Conservation (phyloP, 2,888 invertebrate genomes). For the Alcis repandata region DNA sequence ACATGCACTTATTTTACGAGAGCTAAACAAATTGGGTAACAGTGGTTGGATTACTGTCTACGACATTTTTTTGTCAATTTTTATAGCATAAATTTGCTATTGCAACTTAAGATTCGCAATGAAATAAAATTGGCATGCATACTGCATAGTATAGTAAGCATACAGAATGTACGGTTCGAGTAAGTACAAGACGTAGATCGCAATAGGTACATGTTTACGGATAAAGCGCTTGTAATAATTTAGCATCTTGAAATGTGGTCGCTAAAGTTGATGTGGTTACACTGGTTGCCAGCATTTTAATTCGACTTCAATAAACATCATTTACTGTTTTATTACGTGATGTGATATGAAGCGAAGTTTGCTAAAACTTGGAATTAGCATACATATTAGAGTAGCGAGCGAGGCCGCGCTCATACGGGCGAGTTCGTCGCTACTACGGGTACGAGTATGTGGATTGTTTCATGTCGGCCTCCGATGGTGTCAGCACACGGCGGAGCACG, state of each 20-base stretch:
- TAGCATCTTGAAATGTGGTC: slow-evolving; percentile 3
- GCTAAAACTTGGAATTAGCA: slow-evolving; percentile 49
- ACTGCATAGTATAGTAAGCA: no score
- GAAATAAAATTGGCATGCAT: no score
- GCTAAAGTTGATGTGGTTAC: slow-evolving; percentile 6
- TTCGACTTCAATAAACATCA: background rate
- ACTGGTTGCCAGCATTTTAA: background rate
- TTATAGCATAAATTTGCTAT: no score
- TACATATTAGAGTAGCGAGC: slow-evolving; percentile 52
- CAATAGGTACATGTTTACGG: background rate
- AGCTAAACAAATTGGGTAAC: no score
- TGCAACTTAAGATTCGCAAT: no score
- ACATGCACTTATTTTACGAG: no score
- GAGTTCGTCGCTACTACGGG: background rate
- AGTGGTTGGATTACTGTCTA: no score
- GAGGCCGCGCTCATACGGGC: background rate
- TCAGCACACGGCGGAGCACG: slow-evolving; percentile 4
- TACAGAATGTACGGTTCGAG: no score
- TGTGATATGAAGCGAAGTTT: slow-evolving; percentile 40
- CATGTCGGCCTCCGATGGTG: no score
- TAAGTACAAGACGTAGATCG: no score
- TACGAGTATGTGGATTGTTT: no score
- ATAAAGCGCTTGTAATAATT: background rate
- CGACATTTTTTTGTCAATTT: no score
- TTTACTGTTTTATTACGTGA: background rate